Evolutionary conservation across 2,888 invertebrate genomes (phyloP), one percentile per base, ranked within the genome.

Genomic region (Brachypterus glaber): DNA sequence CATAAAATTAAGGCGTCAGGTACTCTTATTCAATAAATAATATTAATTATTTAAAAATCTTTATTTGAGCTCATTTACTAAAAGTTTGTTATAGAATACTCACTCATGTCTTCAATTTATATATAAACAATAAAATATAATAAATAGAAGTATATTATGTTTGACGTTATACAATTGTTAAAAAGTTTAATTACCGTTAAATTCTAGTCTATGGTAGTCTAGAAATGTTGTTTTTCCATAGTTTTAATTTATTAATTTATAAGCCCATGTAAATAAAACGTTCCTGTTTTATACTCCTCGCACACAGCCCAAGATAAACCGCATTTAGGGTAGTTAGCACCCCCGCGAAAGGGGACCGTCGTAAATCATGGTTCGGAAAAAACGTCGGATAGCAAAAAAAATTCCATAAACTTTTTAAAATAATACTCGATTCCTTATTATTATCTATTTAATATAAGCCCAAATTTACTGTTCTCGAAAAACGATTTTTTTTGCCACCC

Each of bases 281-380:
- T 45, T 45, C 45, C 43, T 43, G 43, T 45, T 45, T 45, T 43
- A 43, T 39, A 45, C 41, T 41, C 34, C 37, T 42, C 40, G 40
- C 43, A 39, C 41, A 35, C 35, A 37, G 39, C 9, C 7, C 5
- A 29, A 29, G n/a, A 29, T 12, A 29, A 43, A 21, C 21, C 21
- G 5, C 9, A 7, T 21, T 44, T 53, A 53, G 49, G 43, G 46
- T 53, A 51, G 50, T 46, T 47, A 47, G 48, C 50, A 52, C 52
- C 21, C 9, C 21, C n/a, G n/a, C n/a, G n/a, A n/a, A n/a, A n/a
- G n/a, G n/a, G n/a, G n/a, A n/a, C n/a, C n/a, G n/a, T n/a, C n/a
- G n/a, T n/a, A n/a, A n/a, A n/a, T n/a, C n/a, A n/a, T n/a, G n/a
- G n/a, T n/a, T n/a, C n/a, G n/a, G n/a, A n/a, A n/a, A n/a, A n/a